These are phyloP conservation scores for Minunthozetes semirufus DNA, from an alignment of 2,888 invertebrate genomes.

Conservation along the genomic window DNA sequence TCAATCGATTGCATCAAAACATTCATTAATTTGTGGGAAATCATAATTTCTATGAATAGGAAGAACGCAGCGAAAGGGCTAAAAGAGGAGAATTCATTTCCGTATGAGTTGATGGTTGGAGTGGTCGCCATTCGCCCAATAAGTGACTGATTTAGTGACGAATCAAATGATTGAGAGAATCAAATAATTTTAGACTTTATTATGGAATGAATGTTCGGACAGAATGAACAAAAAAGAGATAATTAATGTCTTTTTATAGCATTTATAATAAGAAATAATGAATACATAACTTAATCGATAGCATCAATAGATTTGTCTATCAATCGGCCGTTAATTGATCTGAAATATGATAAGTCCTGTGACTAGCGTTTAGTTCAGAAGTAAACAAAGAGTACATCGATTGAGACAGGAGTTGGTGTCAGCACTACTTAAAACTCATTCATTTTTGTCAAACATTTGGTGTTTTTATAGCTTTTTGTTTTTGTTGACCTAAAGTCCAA, in stretches of 20 bases:
- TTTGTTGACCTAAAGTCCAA: conserved; percentile 26
- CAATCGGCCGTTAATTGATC: neutral
- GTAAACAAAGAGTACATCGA: conserved; percentile 8
- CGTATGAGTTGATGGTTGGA: too few species aligned
- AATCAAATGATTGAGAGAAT: neutral
- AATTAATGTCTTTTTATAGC: neutral
- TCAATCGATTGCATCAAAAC: too few species aligned
- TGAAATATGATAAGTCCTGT: conserved; percentile 10
- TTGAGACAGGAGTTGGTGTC: neutral
- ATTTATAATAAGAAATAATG: conserved; percentile 3
- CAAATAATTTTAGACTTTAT: neutral
- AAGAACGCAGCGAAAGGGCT: too few species aligned
- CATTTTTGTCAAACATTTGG: neutral
- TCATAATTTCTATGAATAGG: too few species aligned
- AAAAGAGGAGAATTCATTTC: too few species aligned
- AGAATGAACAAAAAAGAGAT: conserved; percentile 17
- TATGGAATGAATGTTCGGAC: conserved; percentile 16
- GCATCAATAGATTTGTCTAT: neutral
- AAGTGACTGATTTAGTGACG: too few species aligned
- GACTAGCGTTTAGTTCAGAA: conserved; percentile 19
- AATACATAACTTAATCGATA: conserved; percentile 13
- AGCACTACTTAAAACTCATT: neutral
- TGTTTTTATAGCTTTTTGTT: neutral
- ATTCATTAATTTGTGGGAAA: too few species aligned
- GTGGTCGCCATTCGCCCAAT: too few species aligned